Conservation (phyloP, 2,888 invertebrate genomes). For the Dorcus hopei region DNA sequence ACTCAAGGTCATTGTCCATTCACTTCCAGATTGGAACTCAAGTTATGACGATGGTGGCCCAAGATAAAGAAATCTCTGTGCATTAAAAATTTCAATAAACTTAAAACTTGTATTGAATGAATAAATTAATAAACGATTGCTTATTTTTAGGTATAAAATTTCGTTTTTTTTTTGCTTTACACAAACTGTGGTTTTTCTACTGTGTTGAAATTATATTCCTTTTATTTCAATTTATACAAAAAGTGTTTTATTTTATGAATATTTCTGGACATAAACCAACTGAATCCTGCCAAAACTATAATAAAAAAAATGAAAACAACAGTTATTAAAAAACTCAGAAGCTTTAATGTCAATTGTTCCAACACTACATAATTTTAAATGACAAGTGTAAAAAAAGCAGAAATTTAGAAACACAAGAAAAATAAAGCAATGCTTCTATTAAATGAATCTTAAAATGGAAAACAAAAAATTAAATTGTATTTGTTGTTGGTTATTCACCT, state of each 20-base stretch:
- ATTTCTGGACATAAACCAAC: too few relatives aligned
- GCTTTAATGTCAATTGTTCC: background rate
- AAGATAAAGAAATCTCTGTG: background rate
- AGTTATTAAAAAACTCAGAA: background rate
- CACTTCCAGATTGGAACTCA: too few relatives aligned
- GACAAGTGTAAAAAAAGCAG: background rate
- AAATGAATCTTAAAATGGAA: background rate
- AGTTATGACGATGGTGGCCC: background rate
- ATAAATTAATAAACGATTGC: too few relatives aligned
- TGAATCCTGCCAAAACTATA: background rate
- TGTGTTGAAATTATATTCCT: too few relatives aligned
- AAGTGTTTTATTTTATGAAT: too few relatives aligned
- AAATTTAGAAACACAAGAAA: background rate
- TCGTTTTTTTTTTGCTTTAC: too few relatives aligned
- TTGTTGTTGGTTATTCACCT: slow-evolving; percentile 19
- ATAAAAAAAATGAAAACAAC: background rate
- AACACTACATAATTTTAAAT: background rate
- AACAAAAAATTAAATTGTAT: background rate
- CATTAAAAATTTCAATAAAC: too few relatives aligned
- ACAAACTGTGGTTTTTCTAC: too few relatives aligned
- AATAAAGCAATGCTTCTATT: background rate
- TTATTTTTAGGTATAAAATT: too few relatives aligned
- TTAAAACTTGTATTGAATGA: too few relatives aligned
- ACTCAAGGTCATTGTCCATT: too few relatives aligned
- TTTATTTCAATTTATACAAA: too few relatives aligned